These are phyloP conservation scores for Chaenogobius annularis DNA, from an alignment of 2,113 vertebrate species.

Conservation along the genomic window DNA sequence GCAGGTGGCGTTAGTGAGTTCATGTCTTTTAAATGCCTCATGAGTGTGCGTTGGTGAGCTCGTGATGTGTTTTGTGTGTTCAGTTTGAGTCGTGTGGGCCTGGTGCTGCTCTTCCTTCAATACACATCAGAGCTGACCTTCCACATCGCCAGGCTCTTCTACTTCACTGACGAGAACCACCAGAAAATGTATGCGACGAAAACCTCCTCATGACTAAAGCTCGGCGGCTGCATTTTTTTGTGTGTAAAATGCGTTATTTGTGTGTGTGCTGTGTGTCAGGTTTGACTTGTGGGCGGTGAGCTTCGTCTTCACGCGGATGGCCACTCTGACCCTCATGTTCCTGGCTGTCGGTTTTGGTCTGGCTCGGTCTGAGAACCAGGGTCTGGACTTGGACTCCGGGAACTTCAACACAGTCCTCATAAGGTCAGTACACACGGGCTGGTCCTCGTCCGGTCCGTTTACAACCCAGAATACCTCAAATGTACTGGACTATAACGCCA, in stretches of 20 bases:
- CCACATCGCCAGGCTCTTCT: conserved; percentile 89
- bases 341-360: conserved; percentile 92
- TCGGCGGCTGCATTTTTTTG: too few relatives aligned
- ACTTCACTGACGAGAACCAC: conserved; percentile 92
- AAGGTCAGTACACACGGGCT: conserved; percentile 64
- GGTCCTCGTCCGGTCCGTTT: neutral
- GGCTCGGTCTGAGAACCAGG: conserved; percentile 87
- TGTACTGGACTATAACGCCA: too few relatives aligned
- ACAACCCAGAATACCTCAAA: too few relatives aligned
- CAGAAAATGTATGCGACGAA: conserved; percentile 86
- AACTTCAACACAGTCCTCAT: conserved; percentile 92
- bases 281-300: conserved; percentile 91
- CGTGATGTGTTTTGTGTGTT: neutral
- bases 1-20: too few relatives aligned
- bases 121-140: conserved; percentile 90
- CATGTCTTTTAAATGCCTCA: neutral
- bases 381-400: conserved; percentile 85
- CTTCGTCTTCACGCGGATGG: conserved; percentile 89
- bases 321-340: conserved; percentile 91
- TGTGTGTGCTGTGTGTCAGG: conserved; percentile 12
- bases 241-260: too few relatives aligned
- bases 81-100: conserved; percentile 89
- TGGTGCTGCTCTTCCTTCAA: conserved; percentile 91
- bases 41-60: neutral
- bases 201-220: too few relatives aligned